Percentiles rank a stretch among this genome's conserved stretches.
Evolutionary conservation across 1,140 invertebrate genomes (phyloP).

Genomic region (Leptopilina boulardi): DNA sequence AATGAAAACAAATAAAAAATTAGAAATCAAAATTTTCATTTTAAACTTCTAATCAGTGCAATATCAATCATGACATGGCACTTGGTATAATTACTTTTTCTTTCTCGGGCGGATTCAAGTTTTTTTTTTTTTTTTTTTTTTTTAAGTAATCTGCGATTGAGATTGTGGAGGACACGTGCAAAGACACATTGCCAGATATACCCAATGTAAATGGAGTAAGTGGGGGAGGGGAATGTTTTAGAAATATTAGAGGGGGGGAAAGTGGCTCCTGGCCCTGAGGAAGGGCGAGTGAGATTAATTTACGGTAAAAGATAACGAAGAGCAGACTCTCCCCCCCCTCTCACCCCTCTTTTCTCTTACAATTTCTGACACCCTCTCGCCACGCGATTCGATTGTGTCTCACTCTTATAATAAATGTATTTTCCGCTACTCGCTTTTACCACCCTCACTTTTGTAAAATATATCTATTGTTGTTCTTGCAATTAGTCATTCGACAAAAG

Average conservation of each 20-base stretch:
- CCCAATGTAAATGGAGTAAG: not conserved
- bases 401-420: slow-evolving; percentile 67
- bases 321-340: slow-evolving; percentile 45
- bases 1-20: no score
- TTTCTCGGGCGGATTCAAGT: not conserved
- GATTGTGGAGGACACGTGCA: slow-evolving; percentile 3
- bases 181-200: slow-evolving; percentile 2
- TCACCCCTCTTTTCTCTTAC: not conserved
- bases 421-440: slow-evolving; percentile 51
- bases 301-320: slow-evolving; percentile 70
- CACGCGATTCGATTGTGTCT: slow-evolving; percentile 65
- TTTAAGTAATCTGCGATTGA: slow-evolving; percentile 11
- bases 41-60: not conserved
- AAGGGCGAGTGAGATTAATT: slow-evolving; percentile 66
- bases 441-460: slow-evolving; percentile 62
- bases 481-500: slow-evolving; percentile 73
- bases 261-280: not conserved
- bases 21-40: not conserved
- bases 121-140: not conserved
- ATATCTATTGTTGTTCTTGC: slow-evolving; percentile 73
- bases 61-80: not conserved
- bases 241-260: slow-evolving; percentile 18
- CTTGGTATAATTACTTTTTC: slow-evolving; percentile 19
- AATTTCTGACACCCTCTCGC: slow-evolving; percentile 26
- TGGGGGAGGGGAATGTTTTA: slow-evolving; percentile 17